A percentile compares a stretch with the other conserved stretches of the same genome.
Conservation (phyloP, 2,888 invertebrate species). For the Pristionchus mayeri region DNA sequence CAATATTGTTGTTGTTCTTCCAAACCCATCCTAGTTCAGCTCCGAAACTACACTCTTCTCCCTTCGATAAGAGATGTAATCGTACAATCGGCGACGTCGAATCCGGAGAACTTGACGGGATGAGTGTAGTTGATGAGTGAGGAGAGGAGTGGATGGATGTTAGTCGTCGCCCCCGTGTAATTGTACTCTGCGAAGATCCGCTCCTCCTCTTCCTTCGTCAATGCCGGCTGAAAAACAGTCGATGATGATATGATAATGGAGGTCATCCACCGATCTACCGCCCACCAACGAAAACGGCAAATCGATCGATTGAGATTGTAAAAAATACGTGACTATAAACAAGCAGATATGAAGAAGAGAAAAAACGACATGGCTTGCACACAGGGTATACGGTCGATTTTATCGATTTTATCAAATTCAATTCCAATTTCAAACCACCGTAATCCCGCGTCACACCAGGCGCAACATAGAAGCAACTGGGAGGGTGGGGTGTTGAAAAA, state of each 20-base stretch:
- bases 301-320: neutral
- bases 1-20: too few species aligned
- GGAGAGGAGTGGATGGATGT: constrained; percentile 98
- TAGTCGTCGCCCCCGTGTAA: constrained; percentile 95
- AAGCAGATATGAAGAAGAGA: neutral
- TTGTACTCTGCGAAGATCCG: constrained; percentile 81
- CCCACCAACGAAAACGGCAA: neutral
- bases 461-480: neutral
- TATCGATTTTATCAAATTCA: neutral
- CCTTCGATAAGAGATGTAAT: too few species aligned
- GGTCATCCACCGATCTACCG: neutral
- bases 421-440: neutral
- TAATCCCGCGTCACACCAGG: constrained; percentile 38
- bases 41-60: too few species aligned
- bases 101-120: constrained; percentile 98
- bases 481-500: neutral
- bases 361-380: neutral
- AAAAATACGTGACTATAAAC: neutral
- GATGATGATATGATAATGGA: neutral
- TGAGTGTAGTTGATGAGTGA: constrained; percentile 99
- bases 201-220: constrained; percentile 79
- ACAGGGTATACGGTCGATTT: neutral
- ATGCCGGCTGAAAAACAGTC: constrained; percentile 69
- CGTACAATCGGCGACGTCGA: constrained; percentile 93
- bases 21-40: too few species aligned